Percentiles rank a stretch among this genome's conserved stretches.
phyloP scores from a whole-genome alignment of 2,888 invertebrate genomes.

The Uloborus plumipes region DNA sequence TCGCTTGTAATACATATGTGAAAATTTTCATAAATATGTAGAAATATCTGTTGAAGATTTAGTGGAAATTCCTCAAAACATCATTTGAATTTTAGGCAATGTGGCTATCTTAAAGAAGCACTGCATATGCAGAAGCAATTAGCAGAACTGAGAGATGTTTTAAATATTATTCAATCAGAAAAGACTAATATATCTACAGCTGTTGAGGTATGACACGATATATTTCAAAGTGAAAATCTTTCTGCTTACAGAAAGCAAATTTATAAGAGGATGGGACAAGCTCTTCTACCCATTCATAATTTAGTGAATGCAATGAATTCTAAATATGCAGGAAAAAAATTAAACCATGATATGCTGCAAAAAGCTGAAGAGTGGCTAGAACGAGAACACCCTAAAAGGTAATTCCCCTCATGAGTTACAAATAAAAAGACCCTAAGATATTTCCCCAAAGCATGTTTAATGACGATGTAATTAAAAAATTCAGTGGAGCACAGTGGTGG shows the following conservation, averaged over 20 bases:
- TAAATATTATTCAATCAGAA: not conserved
- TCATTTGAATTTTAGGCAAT: not conserved
- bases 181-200: not conserved
- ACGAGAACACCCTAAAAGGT: not conserved
- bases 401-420: not conserved
- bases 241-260: not conserved
- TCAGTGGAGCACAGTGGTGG: no score
- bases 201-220: not conserved
- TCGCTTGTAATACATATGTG: not conserved
- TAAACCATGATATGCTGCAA: not conserved
- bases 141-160: not conserved
- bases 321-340: not conserved
- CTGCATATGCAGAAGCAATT: constrained; percentile 2
- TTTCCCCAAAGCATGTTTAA: no score
- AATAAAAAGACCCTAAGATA: not conserved
- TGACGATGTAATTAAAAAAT: no score
- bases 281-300: not conserved
- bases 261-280: not conserved
- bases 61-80: not conserved
- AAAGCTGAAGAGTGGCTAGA: not conserved
- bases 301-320: not conserved
- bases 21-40: constrained; percentile 7
- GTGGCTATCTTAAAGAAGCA: not conserved
- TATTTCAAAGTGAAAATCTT: not conserved
- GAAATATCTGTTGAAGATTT: not conserved